A percentile compares a stretch with the other conserved stretches of the same genome.
Evolutionary conservation across 2,797 vertebrate genomes (phyloP).

Genomic region (Enteromius anoplus): DNA sequence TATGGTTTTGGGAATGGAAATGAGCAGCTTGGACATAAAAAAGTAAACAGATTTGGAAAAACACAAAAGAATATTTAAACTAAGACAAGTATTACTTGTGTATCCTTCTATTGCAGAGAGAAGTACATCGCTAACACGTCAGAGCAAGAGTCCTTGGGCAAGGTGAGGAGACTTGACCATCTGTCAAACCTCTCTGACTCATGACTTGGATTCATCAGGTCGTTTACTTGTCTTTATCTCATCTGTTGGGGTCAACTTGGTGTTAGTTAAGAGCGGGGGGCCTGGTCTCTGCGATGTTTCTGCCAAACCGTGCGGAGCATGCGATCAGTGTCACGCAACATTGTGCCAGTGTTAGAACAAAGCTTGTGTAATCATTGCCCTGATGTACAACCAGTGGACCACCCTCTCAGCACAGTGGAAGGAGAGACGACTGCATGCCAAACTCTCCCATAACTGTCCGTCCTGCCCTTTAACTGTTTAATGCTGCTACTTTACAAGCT

Average conservation of each 20-base stretch:
- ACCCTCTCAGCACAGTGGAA: constrained; percentile 47
- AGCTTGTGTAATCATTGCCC: constrained; percentile 66
- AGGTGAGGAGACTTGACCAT: constrained; percentile 80
- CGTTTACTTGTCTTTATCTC: constrained; percentile 60
- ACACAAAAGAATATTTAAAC: neutral
- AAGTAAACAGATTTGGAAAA: neutral
- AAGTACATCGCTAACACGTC: constrained; percentile 91
- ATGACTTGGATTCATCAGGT: constrained; percentile 44
- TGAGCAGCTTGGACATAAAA: neutral
- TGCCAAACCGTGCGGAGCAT: constrained; percentile 64
- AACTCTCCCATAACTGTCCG: constrained; percentile 35
- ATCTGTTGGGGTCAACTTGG: constrained; percentile 30
- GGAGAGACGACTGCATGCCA: constrained; percentile 13
- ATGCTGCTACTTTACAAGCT: constrained; percentile 16
- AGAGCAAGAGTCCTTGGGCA: constrained; percentile 95
- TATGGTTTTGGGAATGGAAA: neutral
- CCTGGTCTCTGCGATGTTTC: constrained; percentile 62
- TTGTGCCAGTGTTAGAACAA: constrained; percentile 61
- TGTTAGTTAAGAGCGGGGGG: constrained; percentile 52
- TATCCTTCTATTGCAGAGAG: constrained; percentile 78
- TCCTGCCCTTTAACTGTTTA: constrained; percentile 40
- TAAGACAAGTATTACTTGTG: constrained; percentile 25
- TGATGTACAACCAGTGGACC: constrained; percentile 63
- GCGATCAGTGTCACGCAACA: constrained; percentile 35
- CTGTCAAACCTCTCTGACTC: neutral